These are phyloP conservation scores for Pristionchus mayeri DNA, from an alignment of 2,888 invertebrate genomes.

Conservation along the genomic window DNA sequence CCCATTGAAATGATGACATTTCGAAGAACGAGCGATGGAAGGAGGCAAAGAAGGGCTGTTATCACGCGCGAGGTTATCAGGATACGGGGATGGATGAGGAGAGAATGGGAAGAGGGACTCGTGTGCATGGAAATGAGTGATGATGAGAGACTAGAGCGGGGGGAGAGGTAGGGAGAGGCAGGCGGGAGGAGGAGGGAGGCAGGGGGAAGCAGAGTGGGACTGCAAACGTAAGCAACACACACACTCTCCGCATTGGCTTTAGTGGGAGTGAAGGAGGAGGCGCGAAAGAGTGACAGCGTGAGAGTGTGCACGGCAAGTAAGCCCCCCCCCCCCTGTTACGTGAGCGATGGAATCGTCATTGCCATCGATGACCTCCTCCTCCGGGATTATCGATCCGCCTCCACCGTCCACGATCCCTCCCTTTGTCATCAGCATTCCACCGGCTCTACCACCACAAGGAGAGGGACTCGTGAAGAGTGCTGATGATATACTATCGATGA, in stretches of 20 bases:
- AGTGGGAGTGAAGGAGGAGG: background rate
- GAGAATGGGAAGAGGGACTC: background rate
- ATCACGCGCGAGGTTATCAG: constrained; percentile 8
- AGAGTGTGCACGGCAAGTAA: too few relatives aligned
- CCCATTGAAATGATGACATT: constrained; percentile 3
- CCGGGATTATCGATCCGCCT: background rate
- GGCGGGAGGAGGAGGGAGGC: background rate
- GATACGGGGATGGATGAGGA: background rate
- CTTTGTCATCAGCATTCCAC: too few relatives aligned
- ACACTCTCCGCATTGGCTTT: background rate
- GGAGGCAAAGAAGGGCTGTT: background rate
- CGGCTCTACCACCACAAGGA: too few relatives aligned
- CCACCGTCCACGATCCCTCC: background rate
- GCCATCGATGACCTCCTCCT: too few relatives aligned
- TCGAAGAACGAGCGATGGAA: background rate
- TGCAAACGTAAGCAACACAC: constrained; percentile 20
- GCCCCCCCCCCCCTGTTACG: too few relatives aligned
- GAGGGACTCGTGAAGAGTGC: too few relatives aligned
- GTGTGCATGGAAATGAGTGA: too few relatives aligned
- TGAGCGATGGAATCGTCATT: too few relatives aligned
- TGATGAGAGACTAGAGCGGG: background rate
- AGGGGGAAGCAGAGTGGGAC: background rate
- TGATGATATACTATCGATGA: too few relatives aligned
- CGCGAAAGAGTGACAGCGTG: background rate
- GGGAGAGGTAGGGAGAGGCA: background rate